These are phyloP conservation scores for Spodoptera litura DNA, from an alignment of 1,140 invertebrate species.

Conservation along the genomic window DNA sequence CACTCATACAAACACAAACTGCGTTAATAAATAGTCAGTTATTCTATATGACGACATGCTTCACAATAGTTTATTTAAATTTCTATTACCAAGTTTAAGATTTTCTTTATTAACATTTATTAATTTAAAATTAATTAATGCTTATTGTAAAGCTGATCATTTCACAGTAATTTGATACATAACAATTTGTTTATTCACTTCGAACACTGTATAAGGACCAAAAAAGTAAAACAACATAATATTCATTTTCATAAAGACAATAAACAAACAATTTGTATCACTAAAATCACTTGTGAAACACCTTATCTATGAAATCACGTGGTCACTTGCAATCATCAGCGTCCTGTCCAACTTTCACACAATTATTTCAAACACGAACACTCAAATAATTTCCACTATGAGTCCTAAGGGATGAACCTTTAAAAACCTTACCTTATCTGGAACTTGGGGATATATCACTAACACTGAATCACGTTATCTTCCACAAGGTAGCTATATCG, in stretches of 20 bases:
- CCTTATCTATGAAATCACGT: conserved; percentile 47
- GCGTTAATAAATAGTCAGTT: too few relatives aligned
- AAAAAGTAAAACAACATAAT: background rate
- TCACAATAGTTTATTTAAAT: too few relatives aligned
- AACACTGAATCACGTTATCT: conserved; percentile 80
- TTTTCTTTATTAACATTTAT: background rate
- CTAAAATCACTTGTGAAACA: conserved; percentile 61
- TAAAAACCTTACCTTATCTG: conserved; percentile 76
- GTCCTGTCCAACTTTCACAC: conserved; percentile 64
- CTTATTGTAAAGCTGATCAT: background rate
- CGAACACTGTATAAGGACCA: background rate
- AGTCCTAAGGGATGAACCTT: conserved; percentile 49
- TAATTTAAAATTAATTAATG: background rate
- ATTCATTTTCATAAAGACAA: background rate
- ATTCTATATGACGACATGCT: too few relatives aligned
- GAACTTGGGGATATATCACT: conserved; percentile 71
- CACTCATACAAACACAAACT: too few relatives aligned
- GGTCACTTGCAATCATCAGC: conserved; percentile 39
- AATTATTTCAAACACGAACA: conserved; percentile 39
- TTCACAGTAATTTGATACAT: conserved; percentile 32
- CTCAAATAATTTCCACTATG: conserved; percentile 28
- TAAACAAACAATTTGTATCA: conserved; percentile 50
- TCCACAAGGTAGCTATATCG: conserved; percentile 70
- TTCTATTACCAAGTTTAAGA: background rate
- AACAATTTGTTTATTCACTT: conserved; percentile 34